A percentile compares a stretch with the other conserved stretches of the same genome.
These are phyloP conservation scores for Herpailurus yagouaroundi DNA, from an alignment of 2,113 vertebrate genomes.

Conservation along the genomic window DNA sequence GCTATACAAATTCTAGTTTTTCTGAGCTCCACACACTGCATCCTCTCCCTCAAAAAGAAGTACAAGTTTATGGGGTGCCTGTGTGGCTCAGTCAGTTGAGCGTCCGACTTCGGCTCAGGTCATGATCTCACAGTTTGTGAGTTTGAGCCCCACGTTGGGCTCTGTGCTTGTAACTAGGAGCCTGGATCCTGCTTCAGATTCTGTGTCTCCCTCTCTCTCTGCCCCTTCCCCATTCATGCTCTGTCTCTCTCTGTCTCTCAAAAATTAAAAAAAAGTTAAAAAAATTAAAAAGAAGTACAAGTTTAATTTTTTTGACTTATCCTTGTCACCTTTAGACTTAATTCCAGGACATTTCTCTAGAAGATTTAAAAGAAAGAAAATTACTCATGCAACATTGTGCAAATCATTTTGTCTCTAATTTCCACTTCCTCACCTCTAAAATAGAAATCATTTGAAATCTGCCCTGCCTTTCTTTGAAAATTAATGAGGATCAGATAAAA, in stretches of 20 bases:
- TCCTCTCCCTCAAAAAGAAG: background rate
- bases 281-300: background rate
- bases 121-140: no score
- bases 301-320: background rate
- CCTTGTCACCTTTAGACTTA: constrained; percentile 26
- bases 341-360: background rate
- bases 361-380: constrained; percentile 18
- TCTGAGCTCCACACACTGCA: background rate
- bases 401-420: constrained; percentile 7
- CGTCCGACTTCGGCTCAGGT: no score
- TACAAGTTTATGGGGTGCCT: no score
- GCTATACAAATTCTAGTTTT: constrained; percentile 7
- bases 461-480: background rate
- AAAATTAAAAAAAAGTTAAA: no score
- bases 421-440: constrained; percentile 35
- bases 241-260: no score
- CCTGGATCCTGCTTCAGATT: no score
- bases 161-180: no score
- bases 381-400: background rate
- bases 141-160: no score
- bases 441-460: background rate
- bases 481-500: constrained; percentile 26
- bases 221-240: no score
- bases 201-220: no score
- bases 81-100: no score